Evolutionary conservation across 2,113 vertebrate species (phyloP).

Genomic region (Xenopus borealis): DNA sequence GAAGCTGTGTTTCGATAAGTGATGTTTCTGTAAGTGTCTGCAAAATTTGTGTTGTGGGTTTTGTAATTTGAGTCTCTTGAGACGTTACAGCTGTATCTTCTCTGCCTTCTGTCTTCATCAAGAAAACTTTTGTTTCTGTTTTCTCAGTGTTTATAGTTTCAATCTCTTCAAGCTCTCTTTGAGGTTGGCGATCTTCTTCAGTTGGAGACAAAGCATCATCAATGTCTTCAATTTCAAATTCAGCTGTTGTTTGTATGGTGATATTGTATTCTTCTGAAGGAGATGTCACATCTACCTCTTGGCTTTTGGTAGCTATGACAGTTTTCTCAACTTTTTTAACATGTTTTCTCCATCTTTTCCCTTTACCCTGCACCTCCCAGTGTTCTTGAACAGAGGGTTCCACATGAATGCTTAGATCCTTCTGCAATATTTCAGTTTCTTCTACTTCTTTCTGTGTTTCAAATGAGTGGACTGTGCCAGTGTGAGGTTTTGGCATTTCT

Average conservation of each 20-base stretch:
- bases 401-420: not conserved
- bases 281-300: not conserved
- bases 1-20: too few species aligned
- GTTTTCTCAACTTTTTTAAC: slow-evolving; percentile 19
- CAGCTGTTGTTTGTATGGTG: too few species aligned
- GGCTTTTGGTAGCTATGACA: not conserved
- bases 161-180: not conserved
- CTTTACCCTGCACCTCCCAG: not conserved
- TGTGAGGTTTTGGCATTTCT: too few species aligned
- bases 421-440: too few species aligned
- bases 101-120: too few species aligned
- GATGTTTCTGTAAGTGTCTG: too few species aligned
- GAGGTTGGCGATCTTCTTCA: not conserved
- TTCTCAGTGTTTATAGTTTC: not conserved
- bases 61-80: too few species aligned
- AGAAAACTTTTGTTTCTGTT: too few species aligned
- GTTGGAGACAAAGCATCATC: not conserved
- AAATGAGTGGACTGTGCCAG: too few species aligned
- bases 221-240: not conserved
- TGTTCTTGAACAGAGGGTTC: not conserved
- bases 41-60: too few species aligned
- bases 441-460: too few species aligned
- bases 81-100: too few species aligned
- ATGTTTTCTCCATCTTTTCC: not conserved
- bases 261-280: not conserved